A percentile compares a stretch with the other conserved stretches of the same genome.
Conservation (phyloP, 2,888 invertebrate species). For the Drosophila acutilabella region DNA sequence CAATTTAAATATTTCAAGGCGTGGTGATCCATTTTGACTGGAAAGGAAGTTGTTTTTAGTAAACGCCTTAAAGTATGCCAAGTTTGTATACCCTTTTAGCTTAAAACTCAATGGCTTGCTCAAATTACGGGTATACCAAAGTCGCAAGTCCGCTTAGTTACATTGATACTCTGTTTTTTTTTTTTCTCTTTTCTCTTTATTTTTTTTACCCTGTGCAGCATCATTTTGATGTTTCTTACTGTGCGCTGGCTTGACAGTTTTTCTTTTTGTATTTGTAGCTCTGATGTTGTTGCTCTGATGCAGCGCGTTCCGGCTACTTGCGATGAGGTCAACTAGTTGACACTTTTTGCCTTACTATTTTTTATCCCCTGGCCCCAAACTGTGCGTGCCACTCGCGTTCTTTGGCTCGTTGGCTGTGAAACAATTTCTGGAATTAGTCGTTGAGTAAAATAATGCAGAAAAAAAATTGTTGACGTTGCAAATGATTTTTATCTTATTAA, state of each 20-base stretch:
- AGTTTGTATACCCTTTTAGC: not conserved
- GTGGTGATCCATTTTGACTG: too few species aligned
- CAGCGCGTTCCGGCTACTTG: constrained; percentile 54
- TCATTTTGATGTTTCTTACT: constrained; percentile 65
- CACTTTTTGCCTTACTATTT: constrained; percentile 47
- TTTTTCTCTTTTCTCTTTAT: not conserved
- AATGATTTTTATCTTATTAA: constrained; percentile 72
- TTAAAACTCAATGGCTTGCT: too few species aligned
- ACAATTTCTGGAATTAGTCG: constrained; percentile 61
- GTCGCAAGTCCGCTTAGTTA: not conserved
- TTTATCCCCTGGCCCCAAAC: constrained; percentile 26
- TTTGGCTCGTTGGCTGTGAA: constrained; percentile 40
- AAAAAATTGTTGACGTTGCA: constrained; percentile 13
- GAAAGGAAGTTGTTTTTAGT: too few species aligned
- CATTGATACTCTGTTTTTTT: not conserved
- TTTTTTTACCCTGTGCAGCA: constrained; percentile 36
- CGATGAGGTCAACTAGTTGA: constrained; percentile 75
- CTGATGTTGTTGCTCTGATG: constrained; percentile 6
- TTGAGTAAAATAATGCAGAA: constrained; percentile 56
- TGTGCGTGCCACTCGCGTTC: constrained; percentile 30
- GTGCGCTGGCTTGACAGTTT: constrained; percentile 39
- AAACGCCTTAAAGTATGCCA: not conserved
- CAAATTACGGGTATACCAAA: not conserved
- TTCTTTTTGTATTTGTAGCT: constrained; percentile 6
- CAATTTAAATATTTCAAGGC: too few species aligned